Percentiles rank a stretch among this genome's conserved stretches.
Conservation (phyloP, 1,140 invertebrate species). For the Nautilus pompilius region DNA sequence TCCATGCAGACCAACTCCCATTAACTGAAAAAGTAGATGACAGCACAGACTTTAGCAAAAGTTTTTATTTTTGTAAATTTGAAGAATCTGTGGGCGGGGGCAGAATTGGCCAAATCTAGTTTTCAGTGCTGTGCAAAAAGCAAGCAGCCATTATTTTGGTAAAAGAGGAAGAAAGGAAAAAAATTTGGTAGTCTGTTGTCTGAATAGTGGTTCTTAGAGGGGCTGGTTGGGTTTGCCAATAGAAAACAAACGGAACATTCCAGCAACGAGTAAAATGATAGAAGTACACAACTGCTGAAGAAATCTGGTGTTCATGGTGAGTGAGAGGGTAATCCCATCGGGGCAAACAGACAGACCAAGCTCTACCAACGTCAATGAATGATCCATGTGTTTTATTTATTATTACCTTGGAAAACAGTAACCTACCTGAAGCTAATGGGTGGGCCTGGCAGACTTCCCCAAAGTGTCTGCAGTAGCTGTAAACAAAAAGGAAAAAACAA, state of each 20-base stretch:
- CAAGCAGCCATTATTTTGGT: background rate
- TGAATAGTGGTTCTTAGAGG: too few relatives aligned
- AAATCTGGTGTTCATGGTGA: too few relatives aligned
- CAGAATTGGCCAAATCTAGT: background rate
- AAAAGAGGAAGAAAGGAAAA: background rate
- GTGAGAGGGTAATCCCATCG: too few relatives aligned
- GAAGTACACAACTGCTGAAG: too few relatives aligned
- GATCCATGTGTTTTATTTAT: background rate
- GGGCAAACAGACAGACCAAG: too few relatives aligned
- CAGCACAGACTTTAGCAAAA: background rate
- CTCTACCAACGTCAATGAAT: too few relatives aligned
- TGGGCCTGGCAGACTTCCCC: background rate
- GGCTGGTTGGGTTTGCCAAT: too few relatives aligned
- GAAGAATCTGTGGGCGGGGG: background rate
- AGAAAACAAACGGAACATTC: too few relatives aligned
- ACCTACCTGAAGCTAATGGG: background rate
- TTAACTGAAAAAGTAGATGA: constrained; percentile 21
- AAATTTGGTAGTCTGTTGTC: background rate
- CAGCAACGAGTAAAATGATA: too few relatives aligned
- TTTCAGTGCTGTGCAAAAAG: background rate
- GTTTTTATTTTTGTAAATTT: background rate
- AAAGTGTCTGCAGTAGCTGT: background rate
- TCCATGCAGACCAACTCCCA: constrained; percentile 12
- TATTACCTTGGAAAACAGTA: background rate
- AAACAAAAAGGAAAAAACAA: background rate